These are phyloP conservation scores for Drosophila mercatorum DNA, from an alignment of 2,888 invertebrate genomes.

Conservation along the genomic window DNA sequence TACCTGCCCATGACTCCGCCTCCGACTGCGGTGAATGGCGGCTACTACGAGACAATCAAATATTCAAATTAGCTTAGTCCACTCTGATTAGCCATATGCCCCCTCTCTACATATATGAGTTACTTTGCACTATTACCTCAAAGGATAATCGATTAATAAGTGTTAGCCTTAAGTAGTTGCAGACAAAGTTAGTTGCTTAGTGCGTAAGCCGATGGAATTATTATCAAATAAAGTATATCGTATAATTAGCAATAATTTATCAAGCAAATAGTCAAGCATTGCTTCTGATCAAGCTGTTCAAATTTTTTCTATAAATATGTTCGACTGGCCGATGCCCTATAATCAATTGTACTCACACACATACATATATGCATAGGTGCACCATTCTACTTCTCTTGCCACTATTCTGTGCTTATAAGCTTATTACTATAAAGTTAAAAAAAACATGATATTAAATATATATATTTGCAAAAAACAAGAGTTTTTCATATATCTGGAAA, in stretches of 20 bases:
- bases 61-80: conserved; percentile 71
- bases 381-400: neutral
- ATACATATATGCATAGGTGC: neutral
- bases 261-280: conserved; percentile 19
- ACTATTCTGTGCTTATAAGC: neutral
- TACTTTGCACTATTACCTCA: conserved; percentile 68
- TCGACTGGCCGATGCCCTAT: conserved; percentile 5
- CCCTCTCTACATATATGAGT: conserved; percentile 15
- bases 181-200: conserved; percentile 57
- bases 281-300: conserved; percentile 29
- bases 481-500: neutral
- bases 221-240: conserved; percentile 42
- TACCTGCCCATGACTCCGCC: conserved; percentile 82
- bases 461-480: neutral
- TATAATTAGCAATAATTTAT: conserved; percentile 35
- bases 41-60: conserved; percentile 81
- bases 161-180: conserved; percentile 61
- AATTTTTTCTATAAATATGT: conserved; percentile 10
- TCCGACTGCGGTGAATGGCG: conserved; percentile 66
- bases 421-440: neutral
- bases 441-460: neutral
- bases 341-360: neutral
- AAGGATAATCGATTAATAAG: conserved; percentile 64
- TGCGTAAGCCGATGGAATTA: conserved; percentile 30
- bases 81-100: neutral